Conservation (phyloP, 2,888 invertebrate species). For the Lutraria lutraria region DNA sequence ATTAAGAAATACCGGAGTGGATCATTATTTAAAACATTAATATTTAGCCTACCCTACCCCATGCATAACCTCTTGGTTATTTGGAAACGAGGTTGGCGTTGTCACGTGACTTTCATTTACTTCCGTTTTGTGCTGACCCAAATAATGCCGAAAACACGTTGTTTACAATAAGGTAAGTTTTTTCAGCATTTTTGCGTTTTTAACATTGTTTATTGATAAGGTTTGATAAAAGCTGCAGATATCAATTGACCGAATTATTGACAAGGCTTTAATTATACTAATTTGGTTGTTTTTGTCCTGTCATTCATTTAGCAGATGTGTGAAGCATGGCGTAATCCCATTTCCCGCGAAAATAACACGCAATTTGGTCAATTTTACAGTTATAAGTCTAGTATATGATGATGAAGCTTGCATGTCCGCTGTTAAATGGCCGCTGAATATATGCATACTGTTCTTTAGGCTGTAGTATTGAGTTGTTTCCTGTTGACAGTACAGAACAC, state of each 20-base stretch:
- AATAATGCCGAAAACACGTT: slow-evolving; percentile 62
- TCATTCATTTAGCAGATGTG: neutral
- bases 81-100: slow-evolving; percentile 72
- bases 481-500: too few species aligned
- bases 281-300: neutral
- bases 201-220: neutral
- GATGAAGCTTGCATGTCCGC: neutral
- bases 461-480: too few species aligned
- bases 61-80: slow-evolving; percentile 37
- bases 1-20: too few species aligned
- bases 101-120: slow-evolving; percentile 71
- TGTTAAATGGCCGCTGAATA: too few species aligned
- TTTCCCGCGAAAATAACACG: slow-evolving; percentile 49
- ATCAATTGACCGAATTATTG: neutral
- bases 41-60: neutral
- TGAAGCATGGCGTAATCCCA: slow-evolving; percentile 26
- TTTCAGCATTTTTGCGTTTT: neutral
- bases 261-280: neutral
- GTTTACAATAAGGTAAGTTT: slow-evolving; percentile 32
- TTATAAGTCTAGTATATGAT: neutral
- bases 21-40: too few species aligned
- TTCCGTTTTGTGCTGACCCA: slow-evolving; percentile 70
- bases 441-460: too few species aligned
- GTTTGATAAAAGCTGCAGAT: neutral
- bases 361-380: neutral